A percentile compares a stretch with the other conserved stretches of the same genome.
Evolutionary conservation across 2,888 invertebrate species (phyloP).

Genomic region (Chirona hameri): DNA sequence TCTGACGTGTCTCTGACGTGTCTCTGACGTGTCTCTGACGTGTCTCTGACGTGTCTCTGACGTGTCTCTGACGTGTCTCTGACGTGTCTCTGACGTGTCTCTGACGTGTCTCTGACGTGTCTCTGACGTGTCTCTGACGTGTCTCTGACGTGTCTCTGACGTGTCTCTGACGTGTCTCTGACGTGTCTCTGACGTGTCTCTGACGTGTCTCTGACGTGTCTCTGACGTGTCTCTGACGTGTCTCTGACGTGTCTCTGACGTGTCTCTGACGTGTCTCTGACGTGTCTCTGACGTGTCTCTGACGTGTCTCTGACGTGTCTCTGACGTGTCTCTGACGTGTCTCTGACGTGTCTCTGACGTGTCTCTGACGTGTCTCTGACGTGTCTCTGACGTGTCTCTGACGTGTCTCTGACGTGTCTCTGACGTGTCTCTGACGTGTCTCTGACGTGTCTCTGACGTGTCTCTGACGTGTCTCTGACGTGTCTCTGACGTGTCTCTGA

Average conservation of each 20-base stretch:
- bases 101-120: conserved; percentile 25
- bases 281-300: conserved; percentile 8
- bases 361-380: conserved; percentile 28
- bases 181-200: conserved; percentile 28
- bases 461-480: conserved; percentile 29
- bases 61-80: conserved; percentile 8
- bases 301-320: conserved; percentile 28
- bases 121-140: conserved; percentile 29
- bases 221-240: conserved; percentile 28
- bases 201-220: conserved; percentile 28
- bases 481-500: conserved; percentile 30
- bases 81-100: conserved; percentile 28
- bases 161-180: conserved; percentile 28
- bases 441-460: conserved; percentile 28
- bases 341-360: conserved; percentile 29
- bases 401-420: conserved; percentile 28
- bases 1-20: conserved; percentile 28
- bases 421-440: conserved; percentile 28
- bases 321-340: conserved; percentile 25
- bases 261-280: conserved; percentile 30
- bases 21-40: conserved; percentile 29
- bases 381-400: conserved; percentile 28
- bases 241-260: conserved; percentile 29
- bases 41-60: conserved; percentile 30
- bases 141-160: conserved; percentile 28